These are phyloP conservation scores for Laterallus jamaicensis DNA, from an alignment of 2,113 vertebrate genomes.

Conservation along the genomic window DNA sequence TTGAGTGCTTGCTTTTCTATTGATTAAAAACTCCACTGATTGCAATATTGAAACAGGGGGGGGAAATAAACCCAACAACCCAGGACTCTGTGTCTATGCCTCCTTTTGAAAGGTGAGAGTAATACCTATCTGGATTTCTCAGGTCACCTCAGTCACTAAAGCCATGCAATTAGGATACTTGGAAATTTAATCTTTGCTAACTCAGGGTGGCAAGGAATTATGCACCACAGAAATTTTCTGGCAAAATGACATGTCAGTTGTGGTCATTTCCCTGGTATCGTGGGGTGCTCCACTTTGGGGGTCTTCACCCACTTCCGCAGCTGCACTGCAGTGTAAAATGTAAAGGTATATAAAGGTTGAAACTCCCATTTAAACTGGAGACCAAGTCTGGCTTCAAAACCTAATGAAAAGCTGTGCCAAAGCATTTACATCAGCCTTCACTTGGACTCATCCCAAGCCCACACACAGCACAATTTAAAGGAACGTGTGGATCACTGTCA, in stretches of 20 bases:
- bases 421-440: background rate
- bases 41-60: background rate
- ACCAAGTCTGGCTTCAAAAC: background rate
- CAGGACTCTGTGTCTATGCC: no score
- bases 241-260: background rate
- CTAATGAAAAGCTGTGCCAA: background rate
- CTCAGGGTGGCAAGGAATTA: background rate
- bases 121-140: background rate
- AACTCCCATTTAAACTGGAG: background rate
- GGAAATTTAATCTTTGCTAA: background rate
- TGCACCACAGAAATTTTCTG: background rate
- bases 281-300: rapidly evolving
- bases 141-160: background rate
- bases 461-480: background rate
- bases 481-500: background rate
- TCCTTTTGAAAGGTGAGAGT: background rate
- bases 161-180: background rate
- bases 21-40: background rate
- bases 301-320: background rate
- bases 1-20: background rate
- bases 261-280: background rate
- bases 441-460: background rate
- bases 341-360: background rate
- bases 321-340: background rate
- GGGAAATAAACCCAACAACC: no score